A percentile compares a stretch with the other conserved stretches of the same genome.
Conservation (phyloP, 1,140 invertebrate species). For the Drosophila arawakana region DNA sequence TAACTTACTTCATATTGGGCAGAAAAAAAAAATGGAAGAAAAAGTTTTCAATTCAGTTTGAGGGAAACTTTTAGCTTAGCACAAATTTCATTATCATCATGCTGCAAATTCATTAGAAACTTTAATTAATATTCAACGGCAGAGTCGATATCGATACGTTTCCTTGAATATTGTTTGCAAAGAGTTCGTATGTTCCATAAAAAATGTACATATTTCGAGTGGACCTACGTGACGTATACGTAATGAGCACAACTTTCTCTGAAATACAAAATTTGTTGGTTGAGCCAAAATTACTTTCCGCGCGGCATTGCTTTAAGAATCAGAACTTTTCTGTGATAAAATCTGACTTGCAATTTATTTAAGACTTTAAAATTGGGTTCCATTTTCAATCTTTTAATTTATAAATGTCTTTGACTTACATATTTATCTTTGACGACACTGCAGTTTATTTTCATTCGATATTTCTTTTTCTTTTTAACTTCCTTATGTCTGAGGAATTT, state of each 20-base stretch:
- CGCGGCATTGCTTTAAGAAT: neutral
- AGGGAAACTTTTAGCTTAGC: slow-evolving; percentile 31
- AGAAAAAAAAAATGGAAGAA: neutral
- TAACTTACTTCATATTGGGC: slow-evolving; percentile 24
- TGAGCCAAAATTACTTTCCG: slow-evolving; percentile 4
- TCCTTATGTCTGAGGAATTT: slow-evolving; percentile 2
- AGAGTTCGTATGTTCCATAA: slow-evolving; percentile 23
- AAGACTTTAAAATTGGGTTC: neutral
- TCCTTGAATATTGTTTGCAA: slow-evolving; percentile 6
- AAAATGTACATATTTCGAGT: slow-evolving; percentile 29
- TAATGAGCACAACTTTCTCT: slow-evolving; percentile 2
- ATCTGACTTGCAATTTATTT: neutral
- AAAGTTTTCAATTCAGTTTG: slow-evolving; percentile 37
- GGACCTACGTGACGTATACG: slow-evolving; percentile 23
- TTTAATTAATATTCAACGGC: slow-evolving; percentile 55
- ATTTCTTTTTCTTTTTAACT: neutral
- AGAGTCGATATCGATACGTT: slow-evolving; percentile 20
- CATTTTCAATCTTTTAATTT: slow-evolving; percentile 10
- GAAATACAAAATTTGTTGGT: neutral
- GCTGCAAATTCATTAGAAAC: slow-evolving; percentile 54
- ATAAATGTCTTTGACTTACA: slow-evolving; percentile 1
- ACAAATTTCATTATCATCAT: slow-evolving; percentile 15
- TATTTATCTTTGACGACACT: neutral
- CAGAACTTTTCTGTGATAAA: neutral
- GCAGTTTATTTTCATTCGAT: slow-evolving; percentile 17